Base-by-base conservation (phyloP, 2,797 vertebrate species). In the Adelosebastes latens region DNA sequence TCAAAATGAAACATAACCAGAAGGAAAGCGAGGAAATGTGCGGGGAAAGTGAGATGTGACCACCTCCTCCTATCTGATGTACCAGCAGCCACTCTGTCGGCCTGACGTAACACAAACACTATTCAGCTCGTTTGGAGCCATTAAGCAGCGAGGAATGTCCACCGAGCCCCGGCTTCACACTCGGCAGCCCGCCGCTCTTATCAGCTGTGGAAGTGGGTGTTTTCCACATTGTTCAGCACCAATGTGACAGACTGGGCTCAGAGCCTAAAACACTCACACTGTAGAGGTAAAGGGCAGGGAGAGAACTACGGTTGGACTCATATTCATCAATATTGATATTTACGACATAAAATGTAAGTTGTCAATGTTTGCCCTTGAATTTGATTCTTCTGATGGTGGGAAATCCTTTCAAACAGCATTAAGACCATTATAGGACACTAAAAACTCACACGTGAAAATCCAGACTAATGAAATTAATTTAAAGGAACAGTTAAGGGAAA, bases 171-270 rank as follows among this genome's bases (percentile, higher is more conserved):
- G 34, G 87, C 84, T 91, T 89, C 91, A 90, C 91, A 85, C 88
- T 84, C 84, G 62, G 62, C 69, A 25, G 52, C 84, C 32, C n/a
- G 80, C 72, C 32, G 31, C 82, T 66, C 90, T 93, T 94, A 95
- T 95, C 95, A 92, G 91, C 91, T 85, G 90, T 94, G 94, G 93
- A 94, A 95, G 88, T 91, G 90, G 90, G 88, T 86, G 92, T 88
- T 93, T 83, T 75, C 86, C 83, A 90, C 91, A 92, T 94, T 93
- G 92, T 95, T 94, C 86, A 81, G 85, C 73, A 77, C 71, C 75
- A 69, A 67, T 62, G 73, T 87, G 90, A 87, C 80, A 79, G 86
- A 75, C 74, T 39, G 79, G 71, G 85, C 82, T 36, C 62, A 6
- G 27, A 16, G 81, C 80, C 72, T 49, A 25, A 78, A 82, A 77